Conservation (phyloP, 2,797 vertebrate genomes). For the Salmo trutta region DNA sequence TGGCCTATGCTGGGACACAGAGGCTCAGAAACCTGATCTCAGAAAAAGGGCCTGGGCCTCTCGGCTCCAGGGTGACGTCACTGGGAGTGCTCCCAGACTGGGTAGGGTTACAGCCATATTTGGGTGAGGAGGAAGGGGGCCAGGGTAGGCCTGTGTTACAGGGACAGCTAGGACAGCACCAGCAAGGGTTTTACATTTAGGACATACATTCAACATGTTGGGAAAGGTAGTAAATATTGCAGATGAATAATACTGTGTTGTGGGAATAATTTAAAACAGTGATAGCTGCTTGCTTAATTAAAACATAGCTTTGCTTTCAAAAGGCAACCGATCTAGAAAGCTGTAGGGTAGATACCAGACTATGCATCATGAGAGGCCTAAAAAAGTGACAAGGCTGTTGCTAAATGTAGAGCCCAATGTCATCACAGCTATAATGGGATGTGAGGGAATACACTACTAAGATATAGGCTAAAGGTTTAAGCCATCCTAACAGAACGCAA, state of each 20-base stretch:
- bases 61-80: conserved; percentile 48
- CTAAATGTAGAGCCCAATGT: neutral
- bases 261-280: neutral
- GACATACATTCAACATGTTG: conserved; percentile 1
- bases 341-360: neutral
- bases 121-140: conserved; percentile 47
- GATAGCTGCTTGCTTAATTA: neutral
- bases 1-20: conserved; percentile 51
- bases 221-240: conserved; percentile 14
- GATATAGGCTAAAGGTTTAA: neutral
- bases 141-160: conserved; percentile 35
- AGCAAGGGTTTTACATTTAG: conserved; percentile 7
- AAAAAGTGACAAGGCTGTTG: neutral
- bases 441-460: neutral
- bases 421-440: neutral
- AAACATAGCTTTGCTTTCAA: neutral
- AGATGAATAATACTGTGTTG: neutral
- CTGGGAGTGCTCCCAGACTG: conserved; percentile 33
- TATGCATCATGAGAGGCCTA: neutral
- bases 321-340: neutral
- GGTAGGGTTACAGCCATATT: conserved; percentile 66
- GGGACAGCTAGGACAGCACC: neutral
- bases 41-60: conserved; percentile 66
- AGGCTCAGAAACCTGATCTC: conserved; percentile 71
- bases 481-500: neutral